Evolutionary conservation across 2,888 invertebrate genomes (phyloP), one percentile per base, ranked within the genome.

Genomic region (Spisula solida): DNA sequence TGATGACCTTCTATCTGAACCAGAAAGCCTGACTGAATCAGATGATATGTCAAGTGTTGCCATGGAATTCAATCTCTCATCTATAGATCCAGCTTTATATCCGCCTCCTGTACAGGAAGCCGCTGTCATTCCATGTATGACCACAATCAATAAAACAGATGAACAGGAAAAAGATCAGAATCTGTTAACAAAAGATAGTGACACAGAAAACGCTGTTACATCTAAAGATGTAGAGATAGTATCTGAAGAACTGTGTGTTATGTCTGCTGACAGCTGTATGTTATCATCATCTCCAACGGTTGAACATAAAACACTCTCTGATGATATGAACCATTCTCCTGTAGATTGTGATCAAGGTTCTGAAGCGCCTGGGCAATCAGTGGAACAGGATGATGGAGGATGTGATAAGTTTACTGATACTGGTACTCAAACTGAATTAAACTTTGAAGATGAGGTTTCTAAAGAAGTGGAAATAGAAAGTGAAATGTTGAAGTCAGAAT

Each of bases 401-500:
- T 55, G 8, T 20, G 60, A 60, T 60, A 60, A 18, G 20, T 66
- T 12, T 55, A 5, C 29, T 41, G 78, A 86, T 51, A 41, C 16
- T 14, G 20, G 25, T 41, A 14, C 41, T 78, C 86, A 86, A 29
- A 78, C 86, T 87, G 82, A 87, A 20, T 25, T 47, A 16, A n/a
- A n/a, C 51, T 70, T 83, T 41, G 79, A 70, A 81, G 86, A 86
- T 48, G 85, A 70, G 18, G 29, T 84, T 6, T 16, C 48, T 25
- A 82, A 89, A 56, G 83, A 82, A 34, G 25, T 88, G n/a, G 83
- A 83, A 34, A 82, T 83, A 12, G 80, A 82, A 82, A 60, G 47
- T 48, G 51, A n/a, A 55, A 70, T 85, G 31, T 47, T 91, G 2
- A 79, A 87, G 83, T 81, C 87, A 47, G 81, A 88, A 82, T 86